Evolutionary conservation across 2,797 vertebrate genomes (phyloP), one percentile per base, ranked within the genome.

Genomic region (Pagetopsis macropterus): DNA sequence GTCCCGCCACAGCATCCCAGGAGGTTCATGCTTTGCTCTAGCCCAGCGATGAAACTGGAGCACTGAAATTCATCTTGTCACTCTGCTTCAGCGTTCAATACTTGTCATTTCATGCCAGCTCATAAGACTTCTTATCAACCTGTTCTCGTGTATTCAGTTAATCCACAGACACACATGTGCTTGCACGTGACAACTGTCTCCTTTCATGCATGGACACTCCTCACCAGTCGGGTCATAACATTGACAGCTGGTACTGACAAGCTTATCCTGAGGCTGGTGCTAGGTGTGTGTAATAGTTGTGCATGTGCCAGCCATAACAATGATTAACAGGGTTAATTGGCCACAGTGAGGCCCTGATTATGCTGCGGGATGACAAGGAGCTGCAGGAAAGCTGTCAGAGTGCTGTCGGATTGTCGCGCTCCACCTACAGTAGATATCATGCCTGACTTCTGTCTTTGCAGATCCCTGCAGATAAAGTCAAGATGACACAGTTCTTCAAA

Each of bases 281-380:
- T 44, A 70, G 77, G 75, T 83, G 55, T 82, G 65, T 74, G 77
- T 70, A 72, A 73, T 68, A 71, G 84, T 70, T 85, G 70, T 65
- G 75, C 63, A 49, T 88, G 88, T 71, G 1, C 86, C 82, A 83
- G 78, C 78, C 75, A 75, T 87, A 82, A 82, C 84, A 67, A 72
- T 87, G 80, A 87, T 92, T 82, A 91, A 83, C 79, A 64, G 76
- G 80, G 83, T 89, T 92, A 90, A 91, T 89, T 91, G 82, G 81
- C 74, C 80, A 77, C 63, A 75, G 70, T 64, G 84, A 83, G 79
- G 69, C 84, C 82, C 72, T 77, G 76, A 89, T 85, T 85, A 78
- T 85, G 76, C 79, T 55, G 72, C 61, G 2, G 76, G 68, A 80
- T 83, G 85, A 88, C 75, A 79, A 70, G 74, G 73, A 78, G 77